phyloP scores from a whole-genome alignment of 2,797 vertebrate genomes.

The Xyrichtys novacula region DNA sequence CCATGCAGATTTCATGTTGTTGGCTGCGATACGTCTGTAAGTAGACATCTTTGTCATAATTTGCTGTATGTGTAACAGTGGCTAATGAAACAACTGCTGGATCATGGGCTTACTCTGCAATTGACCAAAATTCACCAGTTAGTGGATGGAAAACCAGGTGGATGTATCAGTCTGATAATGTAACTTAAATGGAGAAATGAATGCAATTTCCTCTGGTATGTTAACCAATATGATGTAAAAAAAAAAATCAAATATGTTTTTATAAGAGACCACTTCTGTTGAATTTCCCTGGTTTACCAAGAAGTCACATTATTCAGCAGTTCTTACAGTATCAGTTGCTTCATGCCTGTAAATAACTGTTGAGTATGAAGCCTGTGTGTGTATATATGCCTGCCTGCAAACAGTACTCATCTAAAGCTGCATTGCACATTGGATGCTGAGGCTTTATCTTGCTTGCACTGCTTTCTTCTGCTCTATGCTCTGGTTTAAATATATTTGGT shows the following conservation, averaged over 20 bases:
- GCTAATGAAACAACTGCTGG: slow-evolving; percentile 32
- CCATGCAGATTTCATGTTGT: slow-evolving; percentile 93
- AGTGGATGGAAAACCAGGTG: background rate
- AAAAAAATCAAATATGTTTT: too few relatives aligned
- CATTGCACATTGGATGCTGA: background rate
- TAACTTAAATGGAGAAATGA: too few relatives aligned
- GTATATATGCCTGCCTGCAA: too few relatives aligned
- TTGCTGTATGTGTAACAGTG: slow-evolving; percentile 52
- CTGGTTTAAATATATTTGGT: too few relatives aligned
- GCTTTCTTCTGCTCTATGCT: too few relatives aligned
- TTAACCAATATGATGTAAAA: background rate
- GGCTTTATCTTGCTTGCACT: too few relatives aligned
- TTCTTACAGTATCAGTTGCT: slow-evolving; percentile 34
- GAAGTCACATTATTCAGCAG: slow-evolving; percentile 33
- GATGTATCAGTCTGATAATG: too few relatives aligned
- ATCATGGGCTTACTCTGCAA: slow-evolving; percentile 35
- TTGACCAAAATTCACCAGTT: background rate
- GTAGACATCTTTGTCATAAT: slow-evolving; percentile 76
- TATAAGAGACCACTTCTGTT: too few relatives aligned
- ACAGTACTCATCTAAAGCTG: slow-evolving; percentile 20
- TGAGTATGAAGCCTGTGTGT: slow-evolving; percentile 3
- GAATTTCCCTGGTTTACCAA: background rate
- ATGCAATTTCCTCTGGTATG: too few relatives aligned
- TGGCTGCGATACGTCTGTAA: slow-evolving; percentile 94
- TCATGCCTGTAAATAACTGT: slow-evolving; percentile 18